Conservation (phyloP, 1,140 invertebrate genomes). For the Antheraea pernyi region DNA sequence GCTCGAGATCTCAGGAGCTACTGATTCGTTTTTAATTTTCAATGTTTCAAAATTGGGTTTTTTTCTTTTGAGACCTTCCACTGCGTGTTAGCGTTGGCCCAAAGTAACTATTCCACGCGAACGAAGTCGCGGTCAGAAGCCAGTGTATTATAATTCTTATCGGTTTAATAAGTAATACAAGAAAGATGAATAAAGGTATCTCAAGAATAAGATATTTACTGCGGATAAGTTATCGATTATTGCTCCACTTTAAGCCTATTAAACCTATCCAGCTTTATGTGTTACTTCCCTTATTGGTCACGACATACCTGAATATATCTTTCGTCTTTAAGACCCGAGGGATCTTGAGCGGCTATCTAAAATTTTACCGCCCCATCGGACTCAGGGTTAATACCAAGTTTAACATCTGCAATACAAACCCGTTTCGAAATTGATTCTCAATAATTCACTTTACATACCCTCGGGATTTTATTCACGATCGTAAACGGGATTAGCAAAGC, state of each 20-base stretch:
- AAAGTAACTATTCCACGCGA: too few species aligned
- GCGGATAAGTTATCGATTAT: neutral
- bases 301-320: neutral
- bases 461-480: conserved; percentile 20
- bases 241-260: neutral
- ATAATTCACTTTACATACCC: conserved; percentile 21
- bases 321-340: neutral
- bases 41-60: too few species aligned
- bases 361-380: neutral
- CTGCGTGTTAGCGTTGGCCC: too few species aligned
- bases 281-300: neutral
- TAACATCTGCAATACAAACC: neutral
- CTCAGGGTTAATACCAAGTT: conserved; percentile 7
- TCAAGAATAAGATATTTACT: neutral
- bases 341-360: neutral
- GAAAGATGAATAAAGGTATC: too few species aligned
- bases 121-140: too few species aligned
- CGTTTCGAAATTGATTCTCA: conserved; percentile 13
- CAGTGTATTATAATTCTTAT: too few species aligned
- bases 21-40: too few species aligned
- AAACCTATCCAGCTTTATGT: neutral
- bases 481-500: conserved; percentile 22
- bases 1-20: too few species aligned
- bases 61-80: too few species aligned
- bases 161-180: too few species aligned